phyloP scores from a whole-genome alignment of 2,888 invertebrate genomes.

The Trachelus stipa region DNA sequence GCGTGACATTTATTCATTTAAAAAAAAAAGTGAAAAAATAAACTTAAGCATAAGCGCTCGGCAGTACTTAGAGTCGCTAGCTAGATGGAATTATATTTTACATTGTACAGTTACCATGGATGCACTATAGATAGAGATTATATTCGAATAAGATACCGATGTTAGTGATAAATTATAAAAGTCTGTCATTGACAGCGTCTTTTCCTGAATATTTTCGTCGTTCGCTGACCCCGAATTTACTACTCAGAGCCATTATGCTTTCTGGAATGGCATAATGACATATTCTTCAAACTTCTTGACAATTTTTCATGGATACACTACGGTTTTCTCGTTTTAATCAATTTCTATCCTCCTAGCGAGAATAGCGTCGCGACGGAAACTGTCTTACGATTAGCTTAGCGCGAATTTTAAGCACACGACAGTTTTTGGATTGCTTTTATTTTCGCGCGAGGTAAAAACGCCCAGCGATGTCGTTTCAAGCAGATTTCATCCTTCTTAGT shows the following conservation, averaged over 20 bases:
- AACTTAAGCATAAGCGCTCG: conserved; percentile 38
- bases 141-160: conserved; percentile 34
- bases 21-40: conserved; percentile 5
- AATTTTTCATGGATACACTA: background rate
- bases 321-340: background rate
- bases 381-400: background rate
- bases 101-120: conserved; percentile 62
- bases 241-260: background rate
- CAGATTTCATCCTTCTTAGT: background rate
- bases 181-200: conserved; percentile 20
- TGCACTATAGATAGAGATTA: conserved; percentile 52
- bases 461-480: background rate
- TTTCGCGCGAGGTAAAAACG: background rate
- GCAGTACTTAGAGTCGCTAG: conserved; percentile 56
- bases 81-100: conserved; percentile 66
- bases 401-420: background rate
- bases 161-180: conserved; percentile 18
- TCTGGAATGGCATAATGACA: background rate
- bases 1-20: conserved; percentile 6
- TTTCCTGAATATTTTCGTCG: conserved; percentile 28
- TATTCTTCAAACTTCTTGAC: too few relatives aligned
- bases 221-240: conserved; percentile 31
- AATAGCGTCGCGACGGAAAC: background rate
- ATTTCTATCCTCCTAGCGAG: background rate
- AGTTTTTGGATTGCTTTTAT: background rate